These are phyloP conservation scores for Chroicocephalus ridibundus DNA, from an alignment of 2,113 vertebrate species.

Conservation along the genomic window DNA sequence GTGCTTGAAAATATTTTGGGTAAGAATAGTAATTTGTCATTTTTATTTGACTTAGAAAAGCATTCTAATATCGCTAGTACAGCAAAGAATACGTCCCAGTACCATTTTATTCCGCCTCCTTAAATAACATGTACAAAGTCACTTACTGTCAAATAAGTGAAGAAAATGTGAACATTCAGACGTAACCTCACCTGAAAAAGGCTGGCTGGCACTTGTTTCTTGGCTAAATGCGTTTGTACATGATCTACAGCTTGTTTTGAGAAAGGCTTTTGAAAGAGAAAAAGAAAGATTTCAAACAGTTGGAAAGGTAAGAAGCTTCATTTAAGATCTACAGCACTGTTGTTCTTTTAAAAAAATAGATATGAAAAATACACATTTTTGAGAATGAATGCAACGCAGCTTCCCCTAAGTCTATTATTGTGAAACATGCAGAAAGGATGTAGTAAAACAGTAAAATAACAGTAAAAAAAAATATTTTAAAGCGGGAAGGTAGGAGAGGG, in stretches of 20 bases:
- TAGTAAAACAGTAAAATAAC: no score
- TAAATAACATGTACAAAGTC: background rate
- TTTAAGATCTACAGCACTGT: background rate
- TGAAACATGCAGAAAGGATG: background rate
- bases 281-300: background rate
- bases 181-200: slow-evolving; percentile 91
- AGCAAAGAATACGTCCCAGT: background rate
- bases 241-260: slow-evolving; percentile 95
- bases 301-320: background rate
- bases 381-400: background rate
- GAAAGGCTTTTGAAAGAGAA: slow-evolving; percentile 82
- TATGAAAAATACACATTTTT: fast-evolving
- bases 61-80: background rate
- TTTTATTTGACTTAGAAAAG: background rate
- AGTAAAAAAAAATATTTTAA: background rate
- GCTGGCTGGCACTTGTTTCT: slow-evolving; percentile 89
- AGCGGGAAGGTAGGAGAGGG: background rate
- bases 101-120: background rate
- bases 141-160: background rate
- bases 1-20: background rate
- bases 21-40: background rate
- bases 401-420: fast-evolving
- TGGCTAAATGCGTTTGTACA: slow-evolving; percentile 90
- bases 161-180: background rate
- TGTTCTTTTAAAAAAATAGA: background rate